phyloP scores from a whole-genome alignment of 2,888 invertebrate species.

The Pilophorus perplexus region DNA sequence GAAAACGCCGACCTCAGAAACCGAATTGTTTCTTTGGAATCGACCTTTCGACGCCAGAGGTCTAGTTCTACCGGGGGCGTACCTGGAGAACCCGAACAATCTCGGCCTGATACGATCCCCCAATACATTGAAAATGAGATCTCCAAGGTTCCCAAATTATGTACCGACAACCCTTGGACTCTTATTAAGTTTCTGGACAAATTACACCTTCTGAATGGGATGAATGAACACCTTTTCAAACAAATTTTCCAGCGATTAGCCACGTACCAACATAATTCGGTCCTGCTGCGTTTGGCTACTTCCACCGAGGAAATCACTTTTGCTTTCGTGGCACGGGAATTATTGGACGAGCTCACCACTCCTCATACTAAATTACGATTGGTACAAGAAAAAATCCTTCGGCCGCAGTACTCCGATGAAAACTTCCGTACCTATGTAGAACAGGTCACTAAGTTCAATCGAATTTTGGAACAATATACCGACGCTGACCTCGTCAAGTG shows the following conservation, averaged over 20 bases:
- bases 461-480: slow-evolving; percentile 5
- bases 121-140: not conserved
- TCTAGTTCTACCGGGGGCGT: not conserved
- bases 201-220: not conserved
- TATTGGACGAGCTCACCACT: slow-evolving; percentile 19
- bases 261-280: slow-evolving; percentile 15
- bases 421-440: slow-evolving; percentile 15
- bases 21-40: not conserved
- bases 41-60: not conserved
- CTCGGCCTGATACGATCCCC: not conserved
- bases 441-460: not conserved
- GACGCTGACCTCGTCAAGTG: not conserved
- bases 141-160: not conserved
- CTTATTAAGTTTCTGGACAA: slow-evolving; percentile 11
- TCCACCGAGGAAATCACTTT: not conserved
- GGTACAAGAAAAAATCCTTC: slow-evolving; percentile 7
- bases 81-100: not conserved
- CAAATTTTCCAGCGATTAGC: slow-evolving; percentile 12
- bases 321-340: not conserved
- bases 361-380: not conserved
- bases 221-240: slow-evolving; percentile 5
- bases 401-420: not conserved
- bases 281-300: slow-evolving; percentile 1
- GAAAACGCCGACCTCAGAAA: slow-evolving; percentile 1
- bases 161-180: slow-evolving; percentile 9